Evolutionary conservation across 2,797 vertebrate genomes (phyloP).

Genomic region (Coccyzus lansbergi): DNA sequence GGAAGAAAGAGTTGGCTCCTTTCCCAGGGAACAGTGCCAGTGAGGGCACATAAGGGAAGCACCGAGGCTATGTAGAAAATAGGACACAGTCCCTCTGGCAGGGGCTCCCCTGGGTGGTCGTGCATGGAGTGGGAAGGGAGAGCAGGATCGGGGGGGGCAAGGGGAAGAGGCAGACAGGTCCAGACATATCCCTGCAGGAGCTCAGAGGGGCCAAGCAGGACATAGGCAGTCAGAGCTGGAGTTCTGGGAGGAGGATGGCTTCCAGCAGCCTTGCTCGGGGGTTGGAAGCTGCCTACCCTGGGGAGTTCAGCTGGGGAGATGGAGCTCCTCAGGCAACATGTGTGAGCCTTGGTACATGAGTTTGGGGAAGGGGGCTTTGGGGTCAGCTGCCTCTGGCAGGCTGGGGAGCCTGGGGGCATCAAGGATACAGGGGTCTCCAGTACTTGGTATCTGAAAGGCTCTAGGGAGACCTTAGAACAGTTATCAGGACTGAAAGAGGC

Average conservation of each 20-base stretch:
- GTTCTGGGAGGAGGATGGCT: neutral
- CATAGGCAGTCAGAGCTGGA: neutral
- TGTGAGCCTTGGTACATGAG: neutral
- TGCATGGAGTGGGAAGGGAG: fast-evolving
- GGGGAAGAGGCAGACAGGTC: neutral
- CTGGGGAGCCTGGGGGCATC: neutral
- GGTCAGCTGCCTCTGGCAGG: neutral
- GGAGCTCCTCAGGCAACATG: neutral
- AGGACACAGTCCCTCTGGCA: neutral
- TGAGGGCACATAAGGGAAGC: fast-evolving
- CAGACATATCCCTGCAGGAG: neutral
- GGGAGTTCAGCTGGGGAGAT: neutral
- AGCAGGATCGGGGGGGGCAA: neutral
- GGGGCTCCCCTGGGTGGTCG: neutral
- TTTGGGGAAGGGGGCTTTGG: neutral
- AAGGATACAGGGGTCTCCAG: neutral
- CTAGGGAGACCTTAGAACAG: too few relatives aligned
- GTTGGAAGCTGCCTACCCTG: neutral
- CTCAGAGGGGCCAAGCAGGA: neutral
- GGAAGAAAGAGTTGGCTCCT: neutral
- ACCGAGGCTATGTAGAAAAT: neutral
- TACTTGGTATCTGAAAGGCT: neutral
- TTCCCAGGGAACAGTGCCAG: fast-evolving
- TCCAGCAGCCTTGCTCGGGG: neutral
- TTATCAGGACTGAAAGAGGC: too few relatives aligned